Evolutionary conservation across 2,888 invertebrate genomes (phyloP), one percentile per base, ranked within the genome.

Genomic region (Pogonocherus hispidulus): DNA sequence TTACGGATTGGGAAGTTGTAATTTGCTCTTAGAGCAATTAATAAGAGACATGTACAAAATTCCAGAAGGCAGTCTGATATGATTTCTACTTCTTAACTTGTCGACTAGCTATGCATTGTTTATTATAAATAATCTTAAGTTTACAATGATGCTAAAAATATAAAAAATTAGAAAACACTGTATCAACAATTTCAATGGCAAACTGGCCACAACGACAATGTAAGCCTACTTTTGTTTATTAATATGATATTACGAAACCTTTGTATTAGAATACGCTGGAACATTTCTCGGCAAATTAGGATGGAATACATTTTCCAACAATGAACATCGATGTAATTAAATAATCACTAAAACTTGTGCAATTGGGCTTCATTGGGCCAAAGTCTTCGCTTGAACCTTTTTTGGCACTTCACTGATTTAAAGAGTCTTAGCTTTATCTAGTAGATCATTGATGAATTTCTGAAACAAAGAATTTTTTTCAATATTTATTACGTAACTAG

Each of bases 401-500:
- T 83, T 85, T 86, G 85, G 85, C 85, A 86, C 85, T 82, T 84
- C 78, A 82, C 83, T 82, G 74, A 78, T 86, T 90, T 93, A 94
- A 85, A 95, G 91, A 84, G 95, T 95, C 87, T 95, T 95, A 84
- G 94, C 94, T 86, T 94, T 93, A 85, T 94, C 94, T 86, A 95
- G 88, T 84, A 95, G 89, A 87, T 95, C 95, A 84, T 94, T 94
- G 85, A 95, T 94, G 87, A 95, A 95, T 92, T 94, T 95, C 94
- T 94, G 89, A 69, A 90, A 91, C 80, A 79, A 81, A 78, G 82
- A 71, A 71, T 70, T 56, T 52, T 19, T n/a, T n/a, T n/a, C n/a
- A n/a, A n/a, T n/a, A n/a, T n/a, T n/a, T n/a, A n/a, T n/a, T n/a
- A n/a, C n/a, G n/a, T n/a, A n/a, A n/a, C n/a, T n/a, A n/a, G n/a